These are phyloP conservation scores for Xenops minutus DNA, from an alignment of 2,797 vertebrate genomes.

Conservation along the genomic window DNA sequence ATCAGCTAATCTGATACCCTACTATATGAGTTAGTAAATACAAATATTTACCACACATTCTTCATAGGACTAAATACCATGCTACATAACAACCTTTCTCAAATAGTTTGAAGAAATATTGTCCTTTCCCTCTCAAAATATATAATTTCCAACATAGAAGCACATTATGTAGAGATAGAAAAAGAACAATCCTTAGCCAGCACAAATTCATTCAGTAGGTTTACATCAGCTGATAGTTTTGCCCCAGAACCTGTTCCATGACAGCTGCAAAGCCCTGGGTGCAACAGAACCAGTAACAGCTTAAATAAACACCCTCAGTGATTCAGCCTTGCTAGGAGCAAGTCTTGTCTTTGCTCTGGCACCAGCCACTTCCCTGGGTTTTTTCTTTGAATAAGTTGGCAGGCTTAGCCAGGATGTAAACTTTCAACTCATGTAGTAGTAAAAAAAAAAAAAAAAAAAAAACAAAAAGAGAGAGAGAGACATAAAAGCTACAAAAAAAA, in stretches of 20 bases:
- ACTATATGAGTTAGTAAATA: not conserved
- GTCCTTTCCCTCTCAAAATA: not conserved
- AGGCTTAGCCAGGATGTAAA: not conserved
- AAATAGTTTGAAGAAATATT: not conserved
- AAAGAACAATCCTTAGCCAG: not conserved
- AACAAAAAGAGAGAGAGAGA: not conserved
- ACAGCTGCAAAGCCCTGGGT: not conserved
- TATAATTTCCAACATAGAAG: not conserved
- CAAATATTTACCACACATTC: not conserved
- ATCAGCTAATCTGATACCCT: not conserved
- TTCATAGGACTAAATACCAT: not conserved
- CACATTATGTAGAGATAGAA: not conserved
- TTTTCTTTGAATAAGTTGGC: not conserved
- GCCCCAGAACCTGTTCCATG: not conserved
- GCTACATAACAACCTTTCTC: not conserved
- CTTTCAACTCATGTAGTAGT: not conserved
- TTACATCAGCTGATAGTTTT: not conserved
- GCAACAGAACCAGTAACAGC: not conserved
- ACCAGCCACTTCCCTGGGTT: not conserved
- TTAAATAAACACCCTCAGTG: constrained; percentile 13
- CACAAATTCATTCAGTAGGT: not conserved
- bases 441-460: not conserved
- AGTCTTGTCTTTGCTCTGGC: not conserved
- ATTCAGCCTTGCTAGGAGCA: not conserved
- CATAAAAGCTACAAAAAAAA: not conserved